A percentile compares a stretch with the other conserved stretches of the same genome.
These are phyloP conservation scores for Indri indri DNA, from an alignment of 2,113 vertebrate species.

Conservation along the genomic window DNA sequence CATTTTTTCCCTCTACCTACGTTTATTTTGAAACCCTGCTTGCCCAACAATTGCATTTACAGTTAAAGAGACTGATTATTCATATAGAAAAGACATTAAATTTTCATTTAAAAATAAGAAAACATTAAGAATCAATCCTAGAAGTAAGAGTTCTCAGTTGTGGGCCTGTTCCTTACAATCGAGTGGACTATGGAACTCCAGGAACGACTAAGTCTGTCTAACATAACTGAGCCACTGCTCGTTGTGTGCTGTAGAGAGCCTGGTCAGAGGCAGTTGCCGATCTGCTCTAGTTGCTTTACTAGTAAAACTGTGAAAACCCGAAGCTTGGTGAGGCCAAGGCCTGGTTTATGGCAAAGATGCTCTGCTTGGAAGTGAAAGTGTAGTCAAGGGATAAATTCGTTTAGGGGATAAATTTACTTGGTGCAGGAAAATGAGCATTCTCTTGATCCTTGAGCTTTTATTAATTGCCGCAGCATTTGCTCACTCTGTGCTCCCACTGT, in stretches of 20 bases:
- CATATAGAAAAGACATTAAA: neutral
- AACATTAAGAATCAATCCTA: neutral
- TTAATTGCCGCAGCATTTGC: neutral
- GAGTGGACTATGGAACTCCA: neutral
- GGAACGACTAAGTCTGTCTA: neutral
- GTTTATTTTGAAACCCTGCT: neutral
- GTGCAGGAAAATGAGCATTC: neutral
- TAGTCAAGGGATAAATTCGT: neutral
- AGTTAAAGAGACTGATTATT: neutral
- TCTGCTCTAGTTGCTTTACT: slow-evolving; percentile 29
- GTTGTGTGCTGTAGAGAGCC: neutral
- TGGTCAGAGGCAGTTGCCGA: neutral
- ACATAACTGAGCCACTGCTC: neutral
- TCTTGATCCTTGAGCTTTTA: neutral
- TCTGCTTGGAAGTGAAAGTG: neutral
- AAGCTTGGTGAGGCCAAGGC: neutral
- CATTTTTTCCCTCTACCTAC: neutral
- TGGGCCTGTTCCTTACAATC: neutral
- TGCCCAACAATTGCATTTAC: neutral
- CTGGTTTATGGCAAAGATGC: neutral
- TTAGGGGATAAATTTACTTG: neutral
- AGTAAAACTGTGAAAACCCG: neutral
- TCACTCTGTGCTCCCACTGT: neutral
- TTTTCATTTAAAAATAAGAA: slow-evolving; percentile 25
- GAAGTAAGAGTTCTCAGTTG: neutral